Evolutionary conservation across 2,113 vertebrate genomes (phyloP).

Genomic region (Brachirus orientalis): DNA sequence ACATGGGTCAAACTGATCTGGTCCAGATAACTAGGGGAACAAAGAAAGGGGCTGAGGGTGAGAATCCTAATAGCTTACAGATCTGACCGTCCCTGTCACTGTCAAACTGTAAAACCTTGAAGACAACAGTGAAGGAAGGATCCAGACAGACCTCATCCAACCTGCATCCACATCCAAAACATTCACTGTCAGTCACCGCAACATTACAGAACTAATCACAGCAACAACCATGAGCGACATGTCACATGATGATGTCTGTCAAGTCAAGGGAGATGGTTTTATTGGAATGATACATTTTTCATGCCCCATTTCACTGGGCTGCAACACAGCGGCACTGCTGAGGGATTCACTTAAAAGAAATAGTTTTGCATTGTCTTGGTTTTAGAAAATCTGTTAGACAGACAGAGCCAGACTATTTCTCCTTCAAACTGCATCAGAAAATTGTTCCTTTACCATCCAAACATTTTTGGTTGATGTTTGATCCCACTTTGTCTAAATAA

Average conservation of each 20-base stretch:
- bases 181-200: conserved; percentile 15
- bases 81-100: not conserved
- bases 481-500: not conserved
- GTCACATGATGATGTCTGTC: conserved; percentile 28
- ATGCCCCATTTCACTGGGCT: conserved; percentile 21
- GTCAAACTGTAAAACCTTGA: conserved; percentile 34
- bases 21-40: conserved; percentile 16
- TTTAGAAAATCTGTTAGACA: conserved; percentile 2
- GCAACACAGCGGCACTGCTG: no score
- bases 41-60: conserved; percentile 1
- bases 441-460: not conserved
- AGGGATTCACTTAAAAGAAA: no score
- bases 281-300: conserved; percentile 31
- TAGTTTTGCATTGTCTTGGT: not conserved
- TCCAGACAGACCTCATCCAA: conserved; percentile 12
- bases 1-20: conserved; percentile 20
- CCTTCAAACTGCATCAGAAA: not conserved
- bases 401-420: not conserved
- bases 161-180: conserved; percentile 15
- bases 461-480: not conserved
- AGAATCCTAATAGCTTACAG: conserved; percentile 4
- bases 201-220: conserved; percentile 38
- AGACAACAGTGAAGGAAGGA: conserved; percentile 19
- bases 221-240: conserved; percentile 35
- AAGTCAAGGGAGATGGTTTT: conserved; percentile 26